A percentile compares a stretch with the other conserved stretches of the same genome.
These are phyloP conservation scores for Ursus arctos DNA, from an alignment of 2,113 vertebrate species.

Conservation along the genomic window DNA sequence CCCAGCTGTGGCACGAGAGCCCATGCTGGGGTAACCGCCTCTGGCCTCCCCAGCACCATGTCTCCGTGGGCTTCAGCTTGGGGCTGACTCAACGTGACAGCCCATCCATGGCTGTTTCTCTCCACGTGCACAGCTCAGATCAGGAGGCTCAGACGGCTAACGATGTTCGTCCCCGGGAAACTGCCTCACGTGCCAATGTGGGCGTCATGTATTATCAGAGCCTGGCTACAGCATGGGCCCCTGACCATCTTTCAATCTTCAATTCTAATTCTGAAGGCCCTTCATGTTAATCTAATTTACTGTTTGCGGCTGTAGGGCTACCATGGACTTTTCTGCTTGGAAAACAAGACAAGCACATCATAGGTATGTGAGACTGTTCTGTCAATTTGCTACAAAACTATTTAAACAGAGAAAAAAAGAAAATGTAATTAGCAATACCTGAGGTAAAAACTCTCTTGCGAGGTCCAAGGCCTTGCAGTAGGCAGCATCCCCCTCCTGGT, in stretches of 20 bases:
- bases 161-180: not conserved
- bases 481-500: conserved; percentile 95
- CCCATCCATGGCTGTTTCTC: not conserved
- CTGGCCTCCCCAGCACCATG: not conserved
- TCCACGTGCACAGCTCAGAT: fast-evolving
- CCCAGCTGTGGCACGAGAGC: not conserved
- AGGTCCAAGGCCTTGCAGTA: conserved; percentile 94
- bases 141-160: not conserved
- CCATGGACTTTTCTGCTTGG: not conserved
- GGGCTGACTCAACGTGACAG: not conserved
- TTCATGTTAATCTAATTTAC: fast-evolving
- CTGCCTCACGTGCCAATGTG: not conserved
- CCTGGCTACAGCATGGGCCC: fast-evolving
- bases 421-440: conserved; percentile 87
- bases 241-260: not conserved
- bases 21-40: fast-evolving
- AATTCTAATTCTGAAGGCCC: not conserved
- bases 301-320: not conserved
- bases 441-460: conserved; percentile 95
- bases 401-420: not conserved
- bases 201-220: fast-evolving
- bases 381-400: not conserved
- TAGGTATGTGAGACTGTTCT: fast-evolving
- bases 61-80: too few relatives aligned
- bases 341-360: not conserved